Base-by-base conservation (phyloP, 2,888 invertebrate genomes). In the Drosophila kambysellisi region DNA sequence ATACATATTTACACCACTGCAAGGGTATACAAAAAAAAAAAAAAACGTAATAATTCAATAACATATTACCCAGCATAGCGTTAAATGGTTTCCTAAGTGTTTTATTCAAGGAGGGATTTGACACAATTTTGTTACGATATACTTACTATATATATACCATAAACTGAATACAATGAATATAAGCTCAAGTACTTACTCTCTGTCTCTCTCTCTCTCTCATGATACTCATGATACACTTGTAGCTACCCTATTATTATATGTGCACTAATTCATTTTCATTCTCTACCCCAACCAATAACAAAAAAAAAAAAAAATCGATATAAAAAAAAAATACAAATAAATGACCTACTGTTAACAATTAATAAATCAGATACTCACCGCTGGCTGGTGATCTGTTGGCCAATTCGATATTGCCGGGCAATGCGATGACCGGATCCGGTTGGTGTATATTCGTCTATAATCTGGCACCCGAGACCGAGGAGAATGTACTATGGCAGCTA, bases 401-500 rank as follows among this genome's bases (percentile, higher is more conserved):
- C 94, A 93, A 93, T 78, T 96, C 96, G 37, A 95, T 97, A 94
- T 95, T 97, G 93, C 97, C 97, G 92, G 97, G 96, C 89, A 97
- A 97, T 92, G 96, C 97, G 70, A 96, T 97, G 94, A 96, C 97
- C 87, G 97, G 97, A 81, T 97, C 97, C 74, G 98, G 98, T 58
- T 93, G 93, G 93, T 93, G 93, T 77, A 97, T 98, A 94, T 98
- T 98, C 94, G 98, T 99, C 73, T 98, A 98, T 95, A 99, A 99
- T 94, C 94, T 99, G 90, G 97, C 98, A 8, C 98, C 98, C 9
- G 98, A 99, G 93, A 98, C 98, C 32, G 98, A 98, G 94, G 98
- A 99, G 94, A 97, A 97, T 93, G 97, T 98, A 58, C 95, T 99
- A 80, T 99, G 98, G 98, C 98, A 98, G 94, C 95, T 99, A 88